Conservation (phyloP, 2,797 vertebrate genomes). For the Telmatherina bonti region DNA sequence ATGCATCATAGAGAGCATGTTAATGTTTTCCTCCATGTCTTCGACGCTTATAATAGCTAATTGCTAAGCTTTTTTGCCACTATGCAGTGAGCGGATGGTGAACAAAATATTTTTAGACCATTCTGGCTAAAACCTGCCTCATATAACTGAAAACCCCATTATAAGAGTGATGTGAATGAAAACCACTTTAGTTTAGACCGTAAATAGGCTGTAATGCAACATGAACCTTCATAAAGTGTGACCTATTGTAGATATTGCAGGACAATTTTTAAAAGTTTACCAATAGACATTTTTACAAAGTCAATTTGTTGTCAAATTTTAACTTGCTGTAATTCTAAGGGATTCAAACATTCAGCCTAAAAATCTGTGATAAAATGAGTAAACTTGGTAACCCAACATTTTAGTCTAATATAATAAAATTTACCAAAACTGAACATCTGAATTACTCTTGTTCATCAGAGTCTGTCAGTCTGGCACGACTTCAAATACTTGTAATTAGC, state of each 20-base stretch:
- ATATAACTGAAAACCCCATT: not conserved
- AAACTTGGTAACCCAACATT: not conserved
- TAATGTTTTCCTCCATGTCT: not conserved
- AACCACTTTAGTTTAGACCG: constrained; percentile 1
- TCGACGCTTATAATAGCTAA: constrained; percentile 14
- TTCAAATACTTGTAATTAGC: not conserved
- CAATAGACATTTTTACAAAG: not conserved
- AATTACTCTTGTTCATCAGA: not conserved
- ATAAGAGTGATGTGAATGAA: not conserved
- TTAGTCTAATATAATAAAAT: too few relatives aligned
- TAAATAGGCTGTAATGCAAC: not conserved
- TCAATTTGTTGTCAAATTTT: not conserved
- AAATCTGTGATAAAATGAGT: not conserved
- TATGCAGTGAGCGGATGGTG: not conserved
- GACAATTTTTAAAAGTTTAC: not conserved
- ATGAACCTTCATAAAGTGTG: not conserved
- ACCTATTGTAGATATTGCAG: not conserved
- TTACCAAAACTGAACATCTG: not conserved
- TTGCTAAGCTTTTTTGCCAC: not conserved
- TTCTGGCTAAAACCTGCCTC: constrained; percentile 9
- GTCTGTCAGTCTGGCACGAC: not conserved
- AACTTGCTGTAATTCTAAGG: not conserved
- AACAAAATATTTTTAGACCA: constrained; percentile 3
- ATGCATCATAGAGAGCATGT: not conserved
- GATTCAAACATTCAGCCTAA: not conserved